Base-by-base conservation (phyloP, 2,888 invertebrate species). In the Nymphalis urticae region DNA sequence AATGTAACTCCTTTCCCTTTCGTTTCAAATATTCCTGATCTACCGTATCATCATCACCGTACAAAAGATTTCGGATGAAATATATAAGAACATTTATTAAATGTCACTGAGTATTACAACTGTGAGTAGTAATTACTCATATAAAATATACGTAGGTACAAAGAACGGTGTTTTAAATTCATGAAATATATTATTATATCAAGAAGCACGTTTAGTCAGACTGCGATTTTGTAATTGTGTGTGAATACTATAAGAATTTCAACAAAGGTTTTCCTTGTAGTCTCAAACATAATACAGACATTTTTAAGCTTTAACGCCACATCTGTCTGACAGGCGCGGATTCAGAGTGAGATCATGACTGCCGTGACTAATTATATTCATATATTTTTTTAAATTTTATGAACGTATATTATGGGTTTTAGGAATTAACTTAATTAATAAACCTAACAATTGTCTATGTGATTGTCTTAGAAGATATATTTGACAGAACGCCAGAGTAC, bases 1-100 rank as follows among this genome's bases (percentile, higher is more conserved):
- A 73, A 72, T 73, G 74, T 69, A 75, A 64, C 68, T 75, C 72
- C 79, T 80, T 81, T 81, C 80, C 74, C 80, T 81, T 81, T 82
- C 79, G 73, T 73, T 79, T 76, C 73, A 74, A 75, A 76, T 76
- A 73, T 69, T 66, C 64, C 36, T 63, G 58, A 48, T 63, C 42
- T 42, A 42, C 42, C 42, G 42, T 42, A 1, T 42, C 42, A 42
- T 42, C 42, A 42, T 42, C 42, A 42, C 42, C 42, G 13, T 42
- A 42, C 4, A 42, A 32, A 42, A 0, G 13, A 42, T 13, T 13
- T 13, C 42, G 2, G 8, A 36, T 36, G 9, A 2, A 2, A 42
- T 42, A 42, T 13, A 13, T 42, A 13, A 42, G 13, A 13, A 13
- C 3, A 36, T 36, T 9, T 13, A 13, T 2, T 27, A 27, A 21